These are phyloP conservation scores for Ceyx margarethae DNA, from an alignment of 2,113 vertebrate genomes.

Conservation along the genomic window DNA sequence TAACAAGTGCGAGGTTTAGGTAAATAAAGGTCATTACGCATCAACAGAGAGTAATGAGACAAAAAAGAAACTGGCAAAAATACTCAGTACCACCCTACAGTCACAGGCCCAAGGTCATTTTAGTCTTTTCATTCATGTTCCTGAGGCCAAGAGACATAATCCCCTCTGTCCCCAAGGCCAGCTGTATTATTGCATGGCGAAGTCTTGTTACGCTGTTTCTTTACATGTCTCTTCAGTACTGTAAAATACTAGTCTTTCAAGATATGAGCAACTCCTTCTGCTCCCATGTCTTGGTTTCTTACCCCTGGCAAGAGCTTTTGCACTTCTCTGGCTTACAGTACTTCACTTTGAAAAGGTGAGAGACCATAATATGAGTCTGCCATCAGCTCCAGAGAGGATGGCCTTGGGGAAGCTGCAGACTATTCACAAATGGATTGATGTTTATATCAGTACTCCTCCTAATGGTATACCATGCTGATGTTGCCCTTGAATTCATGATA, in stretches of 20 bases:
- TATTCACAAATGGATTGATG: neutral
- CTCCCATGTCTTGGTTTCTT: neutral
- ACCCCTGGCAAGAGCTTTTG: neutral
- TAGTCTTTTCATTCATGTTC: neutral
- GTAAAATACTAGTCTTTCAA: neutral
- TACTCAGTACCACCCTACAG: neutral
- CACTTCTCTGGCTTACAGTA: neutral
- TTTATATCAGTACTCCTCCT: neutral
- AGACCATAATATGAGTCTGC: neutral
- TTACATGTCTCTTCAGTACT: neutral
- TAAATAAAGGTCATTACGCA: neutral
- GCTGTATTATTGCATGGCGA: neutral
- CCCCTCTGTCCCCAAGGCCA: fast-evolving
- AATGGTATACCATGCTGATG: neutral
- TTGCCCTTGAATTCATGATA: neutral
- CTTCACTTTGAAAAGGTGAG: neutral
- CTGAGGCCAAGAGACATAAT: neutral
- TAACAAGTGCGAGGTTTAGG: neutral
- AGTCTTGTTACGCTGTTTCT: neutral
- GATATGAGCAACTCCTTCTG: neutral
- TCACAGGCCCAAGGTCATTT: neutral
- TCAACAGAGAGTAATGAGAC: neutral
- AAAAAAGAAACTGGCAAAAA: neutral
- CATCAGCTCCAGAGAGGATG: neutral
- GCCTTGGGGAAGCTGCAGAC: neutral